Conservation (phyloP, 2,797 vertebrate species). For the Xenentodon cancila region DNA sequence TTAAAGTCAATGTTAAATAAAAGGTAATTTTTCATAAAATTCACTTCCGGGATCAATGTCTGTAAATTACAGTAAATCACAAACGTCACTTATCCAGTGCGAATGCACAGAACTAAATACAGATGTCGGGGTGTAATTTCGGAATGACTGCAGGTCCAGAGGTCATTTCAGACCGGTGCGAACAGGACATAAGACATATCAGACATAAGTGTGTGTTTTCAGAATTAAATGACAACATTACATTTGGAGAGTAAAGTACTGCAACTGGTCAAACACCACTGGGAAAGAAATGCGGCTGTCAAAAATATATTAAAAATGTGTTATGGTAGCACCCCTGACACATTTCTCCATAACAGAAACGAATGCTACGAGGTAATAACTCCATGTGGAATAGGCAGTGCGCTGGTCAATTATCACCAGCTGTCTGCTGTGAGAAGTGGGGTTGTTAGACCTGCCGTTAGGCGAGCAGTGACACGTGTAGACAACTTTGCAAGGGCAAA, state of each 20-base stretch:
- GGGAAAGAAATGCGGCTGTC: background rate
- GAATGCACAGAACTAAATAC: no score
- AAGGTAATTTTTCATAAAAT: no score
- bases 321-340: background rate
- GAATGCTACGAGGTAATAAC: constrained; percentile 1
- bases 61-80: no score
- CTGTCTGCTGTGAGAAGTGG: constrained; percentile 4
- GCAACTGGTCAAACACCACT: background rate
- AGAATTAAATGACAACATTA: no score
- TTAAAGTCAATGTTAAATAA: no score
- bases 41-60: no score
- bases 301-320: constrained; percentile 7
- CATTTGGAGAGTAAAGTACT: background rate
- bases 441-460: constrained; percentile 19
- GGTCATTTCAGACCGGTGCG: no score
- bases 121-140: no score
- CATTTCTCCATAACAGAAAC: constrained; percentile 11
- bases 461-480: constrained; percentile 2
- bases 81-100: no score
- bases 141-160: no score
- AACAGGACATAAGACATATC: no score
- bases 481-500: constrained; percentile 9
- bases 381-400: constrained; percentile 2
- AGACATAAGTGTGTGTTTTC: no score
- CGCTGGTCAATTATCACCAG: constrained; percentile 33